These are phyloP conservation scores for Drosophila cognata DNA, from an alignment of 2,888 invertebrate genomes.

Conservation along the genomic window DNA sequence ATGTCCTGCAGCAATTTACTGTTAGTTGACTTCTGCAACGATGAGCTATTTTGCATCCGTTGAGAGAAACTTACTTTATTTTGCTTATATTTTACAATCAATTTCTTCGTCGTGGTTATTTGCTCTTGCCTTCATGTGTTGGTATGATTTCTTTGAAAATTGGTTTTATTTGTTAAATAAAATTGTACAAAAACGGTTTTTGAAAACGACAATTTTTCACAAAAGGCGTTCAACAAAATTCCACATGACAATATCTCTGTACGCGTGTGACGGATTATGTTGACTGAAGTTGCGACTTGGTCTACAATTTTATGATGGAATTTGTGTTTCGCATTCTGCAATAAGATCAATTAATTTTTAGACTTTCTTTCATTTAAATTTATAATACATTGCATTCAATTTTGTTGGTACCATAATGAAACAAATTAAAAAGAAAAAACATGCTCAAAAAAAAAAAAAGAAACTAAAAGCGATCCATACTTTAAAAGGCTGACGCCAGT, in stretches of 20 bases:
- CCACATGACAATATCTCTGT: not conserved
- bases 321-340: not conserved
- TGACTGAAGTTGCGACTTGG: not conserved
- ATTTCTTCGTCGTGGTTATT: not conserved
- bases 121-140: not conserved
- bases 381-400: slow-evolving; percentile 9
- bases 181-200: not conserved
- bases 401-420: not conserved
- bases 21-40: slow-evolving; percentile 31
- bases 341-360: no score
- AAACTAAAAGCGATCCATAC: not conserved
- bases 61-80: slow-evolving; percentile 5
- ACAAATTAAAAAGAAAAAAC: not conserved
- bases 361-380: not conserved
- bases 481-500: not conserved
- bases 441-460: not conserved
- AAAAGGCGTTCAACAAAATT: not conserved
- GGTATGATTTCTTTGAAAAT: not conserved
- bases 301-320: not conserved
- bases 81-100: slow-evolving; percentile 6
- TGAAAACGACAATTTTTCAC: not conserved
- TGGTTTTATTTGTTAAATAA: not conserved
- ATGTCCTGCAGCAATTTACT: slow-evolving; percentile 29
- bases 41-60: slow-evolving; percentile 17
- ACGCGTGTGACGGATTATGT: not conserved